Base-by-base conservation (phyloP, 2,113 vertebrate genomes). In the Trematomus loennbergii region DNA sequence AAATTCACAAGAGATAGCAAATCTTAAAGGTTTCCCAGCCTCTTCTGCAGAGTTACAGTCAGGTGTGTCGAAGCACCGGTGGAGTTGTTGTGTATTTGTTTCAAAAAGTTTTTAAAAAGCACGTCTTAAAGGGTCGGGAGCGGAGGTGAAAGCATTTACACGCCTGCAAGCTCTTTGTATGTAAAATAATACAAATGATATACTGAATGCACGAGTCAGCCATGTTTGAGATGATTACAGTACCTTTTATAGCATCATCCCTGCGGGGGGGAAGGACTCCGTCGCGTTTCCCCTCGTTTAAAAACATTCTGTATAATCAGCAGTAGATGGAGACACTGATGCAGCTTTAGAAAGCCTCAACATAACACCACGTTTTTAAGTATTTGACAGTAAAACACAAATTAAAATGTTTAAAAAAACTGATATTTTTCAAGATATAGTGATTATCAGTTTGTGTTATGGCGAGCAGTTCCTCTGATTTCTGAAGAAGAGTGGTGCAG, bases 1-100 rank as follows among this genome's bases (percentile, higher is more conserved):
- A 18, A 69, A 74, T 64, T 79, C 10, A 73, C 50, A 66, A 65
- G 43, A 80, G 58, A 76, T 53, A 85, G 16, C 40, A 63, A 76
- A 82, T 72, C 20, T 78, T 86, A 85, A 91, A 86, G 86, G 86
- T 79, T 75, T 48, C 20, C 17, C 13, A 13, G 40, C 15, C 16
- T 1, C 15, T 72, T 55, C 22, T 57, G 54, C 11, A 72, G 61
- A 65, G 53, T 71, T 79, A 85, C 83, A 91, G 90, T 82, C 76
- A 55, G 85, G 82, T 75, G 86, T 88, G 85, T 88, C 70, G 15
- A 63, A 91, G 90, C 91, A 93, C 91, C 89, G 83, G 74, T 70
- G 54, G 33, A 76, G 64, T 73, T 40, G 68, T 70, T 83, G 11
- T 22, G 61, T 80, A 62, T 61, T 36, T 66, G 58, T 40, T 40